phyloP scores from a whole-genome alignment of 2,888 invertebrate species.

The Chouioia cunea region DNA sequence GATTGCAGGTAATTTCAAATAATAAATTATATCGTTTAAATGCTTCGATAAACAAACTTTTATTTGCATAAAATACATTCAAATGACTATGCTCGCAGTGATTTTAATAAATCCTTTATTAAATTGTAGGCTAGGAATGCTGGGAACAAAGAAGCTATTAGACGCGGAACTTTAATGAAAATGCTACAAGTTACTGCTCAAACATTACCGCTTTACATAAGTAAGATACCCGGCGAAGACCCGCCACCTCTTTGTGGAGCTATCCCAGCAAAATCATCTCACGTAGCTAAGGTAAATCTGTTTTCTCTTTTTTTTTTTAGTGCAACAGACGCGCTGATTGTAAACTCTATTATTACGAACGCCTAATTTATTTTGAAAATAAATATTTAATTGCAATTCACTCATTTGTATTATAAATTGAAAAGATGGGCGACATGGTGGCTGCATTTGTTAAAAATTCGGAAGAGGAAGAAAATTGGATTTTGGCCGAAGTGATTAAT shows the following conservation, averaged over 20 bases:
- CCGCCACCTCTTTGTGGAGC: slow-evolving; percentile 92
- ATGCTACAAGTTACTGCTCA: slow-evolving; percentile 91
- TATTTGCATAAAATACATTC: no score
- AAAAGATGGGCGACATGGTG: slow-evolving; percentile 91
- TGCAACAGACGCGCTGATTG: no score
- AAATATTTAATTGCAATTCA: neutral
- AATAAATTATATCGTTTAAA: neutral
- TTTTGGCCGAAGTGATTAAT: slow-evolving; percentile 89
- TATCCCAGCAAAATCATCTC: slow-evolving; percentile 83
- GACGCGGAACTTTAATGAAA: slow-evolving; percentile 94
- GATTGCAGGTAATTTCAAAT: slow-evolving; percentile 84
- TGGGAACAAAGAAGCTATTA: slow-evolving; percentile 89
- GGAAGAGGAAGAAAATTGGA: slow-evolving; percentile 95
- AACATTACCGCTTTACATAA: slow-evolving; percentile 92
- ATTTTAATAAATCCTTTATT: no score
- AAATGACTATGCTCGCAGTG: no score
- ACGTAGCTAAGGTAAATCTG: slow-evolving; percentile 81
- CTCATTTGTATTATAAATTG: slow-evolving; percentile 48
- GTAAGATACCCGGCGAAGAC: slow-evolving; percentile 82
- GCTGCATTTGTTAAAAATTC: slow-evolving; percentile 89
- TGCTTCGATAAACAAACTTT: no score
- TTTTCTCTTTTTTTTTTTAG: neutral
- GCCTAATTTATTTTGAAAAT: no score
- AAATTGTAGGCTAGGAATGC: slow-evolving; percentile 77
- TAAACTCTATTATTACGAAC: no score